Base-by-base conservation (phyloP, 2,797 vertebrate genomes). In the Apogon talboti region DNA sequence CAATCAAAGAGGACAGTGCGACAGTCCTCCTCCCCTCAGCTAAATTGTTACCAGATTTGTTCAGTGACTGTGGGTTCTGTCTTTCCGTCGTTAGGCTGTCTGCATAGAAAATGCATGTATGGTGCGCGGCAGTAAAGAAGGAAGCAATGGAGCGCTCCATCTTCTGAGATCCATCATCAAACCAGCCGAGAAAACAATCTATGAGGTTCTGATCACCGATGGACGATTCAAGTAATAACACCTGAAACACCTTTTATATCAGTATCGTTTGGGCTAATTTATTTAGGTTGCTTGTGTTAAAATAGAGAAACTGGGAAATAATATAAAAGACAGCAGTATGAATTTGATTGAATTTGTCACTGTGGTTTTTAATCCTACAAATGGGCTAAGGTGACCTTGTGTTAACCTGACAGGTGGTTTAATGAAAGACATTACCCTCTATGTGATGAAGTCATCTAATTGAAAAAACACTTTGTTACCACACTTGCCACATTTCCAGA, bases 91-190 rank as follows among this genome's bases (percentile, higher is more conserved):
- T 50, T 45, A 99, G 98, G 94, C 97, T 51, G 95, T 97, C 59
- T 99, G 98, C 83, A 82, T 99, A 76, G 98, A 99, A 90, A 99
- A 98, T 35, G 91, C 97, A 24, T 99, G 98, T 67, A 96, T 99
- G 96, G 37, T 96, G 28, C 93, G 94, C 53, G 97, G 97, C 66
- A 95, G 96, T 62, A 98, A 96, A 85, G 95, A 96, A 66, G 97
- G 97, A 78, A 95, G 95, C 71, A 96, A 98, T 1, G 96, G 97
- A 0, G 95, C 93, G 6, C 93, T 99, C 61, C 95, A 99, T 37
- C 13, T 94, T 13, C 92, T 98, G 87, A 93, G 41, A 7, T 90
- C 96, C 14, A 83, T 99, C 66, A 98, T 99, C 83, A 92, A 85
- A 55, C 94, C 96, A 2, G 91, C 96, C 0, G 93, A 97, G 58